Base-by-base conservation (phyloP, 2,797 vertebrate genomes). In the Danio jaintianensis region DNA sequence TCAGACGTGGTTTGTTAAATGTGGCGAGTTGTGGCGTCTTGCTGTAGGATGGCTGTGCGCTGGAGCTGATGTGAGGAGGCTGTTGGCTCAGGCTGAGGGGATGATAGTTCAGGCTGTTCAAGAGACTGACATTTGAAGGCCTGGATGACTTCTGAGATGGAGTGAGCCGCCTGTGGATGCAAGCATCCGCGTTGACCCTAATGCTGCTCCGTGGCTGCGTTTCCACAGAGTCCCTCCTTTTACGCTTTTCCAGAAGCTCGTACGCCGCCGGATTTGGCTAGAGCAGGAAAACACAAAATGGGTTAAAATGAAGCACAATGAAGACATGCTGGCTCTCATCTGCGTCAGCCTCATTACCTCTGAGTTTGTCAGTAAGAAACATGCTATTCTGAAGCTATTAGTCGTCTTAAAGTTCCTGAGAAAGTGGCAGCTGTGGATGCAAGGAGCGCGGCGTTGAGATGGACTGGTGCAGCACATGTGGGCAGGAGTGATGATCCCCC, bases 81-180 rank as follows among this genome's bases (percentile, higher is more conserved):
- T 79, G 70, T 36, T 42, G 92, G 0, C 89, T 89, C n/a, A 93
- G 95, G 85, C 80, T 83, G 78, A 83, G 93, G 91, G 3, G 90
- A 94, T 87, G 91, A 4, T 80, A 92, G 88, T 94, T 95, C 78
- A 94, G 88, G 48, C 91, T 93, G 11, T 93, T 95, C 61, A 94
- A 73, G 75, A 88, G 85, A 84, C 67, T 85, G 85, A 81, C 83
- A 56, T 85, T 36, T 61, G 94, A 90, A 75, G 96, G 92, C 88
- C 93, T 95, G 58, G 92, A 86, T 0, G 92, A 87, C 29, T 90
- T 92, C 71, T 93, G 94, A 84, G 91, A 85, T 42, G 91, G 82
- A 80, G 93, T 92, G 0, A 93, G 85, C 48, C 80, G 87, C 83
- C 92, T 94, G 86, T 86, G 87, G 82, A 86, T 86, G 38, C 85